Conservation (phyloP, 1,140 invertebrate species). For the Adoxophyes honmai region DNA sequence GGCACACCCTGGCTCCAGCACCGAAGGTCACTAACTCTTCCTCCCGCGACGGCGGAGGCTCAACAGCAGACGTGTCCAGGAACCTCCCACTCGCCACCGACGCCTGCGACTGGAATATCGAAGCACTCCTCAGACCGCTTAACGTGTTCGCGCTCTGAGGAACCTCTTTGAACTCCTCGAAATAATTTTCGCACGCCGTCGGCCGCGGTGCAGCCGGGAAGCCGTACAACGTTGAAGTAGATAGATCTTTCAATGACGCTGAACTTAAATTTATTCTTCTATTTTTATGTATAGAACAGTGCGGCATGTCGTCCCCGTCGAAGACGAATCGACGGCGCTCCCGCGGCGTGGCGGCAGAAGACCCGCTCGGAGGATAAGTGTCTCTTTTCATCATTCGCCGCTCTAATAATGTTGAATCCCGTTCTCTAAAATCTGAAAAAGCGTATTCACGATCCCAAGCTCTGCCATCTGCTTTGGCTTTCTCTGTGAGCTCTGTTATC, state of each 20-base stretch:
- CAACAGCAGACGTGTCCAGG: slow-evolving; percentile 57
- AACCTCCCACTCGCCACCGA: slow-evolving; percentile 66
- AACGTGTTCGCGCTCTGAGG: slow-evolving; percentile 70
- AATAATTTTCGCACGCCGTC: slow-evolving; percentile 67
- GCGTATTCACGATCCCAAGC: slow-evolving; percentile 70
- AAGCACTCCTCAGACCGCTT: slow-evolving; percentile 65
- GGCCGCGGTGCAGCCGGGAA: slow-evolving; percentile 76
- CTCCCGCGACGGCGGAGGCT: slow-evolving; percentile 61
- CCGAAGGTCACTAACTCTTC: slow-evolving; percentile 69
- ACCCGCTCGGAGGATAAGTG: slow-evolving; percentile 68
- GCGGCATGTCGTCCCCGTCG: slow-evolving; percentile 73
- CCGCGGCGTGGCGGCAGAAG: slow-evolving; percentile 68
- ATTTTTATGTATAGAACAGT: slow-evolving; percentile 69
- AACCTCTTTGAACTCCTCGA: slow-evolving; percentile 70
- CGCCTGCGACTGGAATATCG: slow-evolving; percentile 68
- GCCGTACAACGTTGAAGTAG: slow-evolving; percentile 75
- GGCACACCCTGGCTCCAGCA: slow-evolving; percentile 34
- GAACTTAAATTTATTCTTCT: slow-evolving; percentile 72
- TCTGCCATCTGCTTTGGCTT: slow-evolving; percentile 64
- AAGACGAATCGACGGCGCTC: slow-evolving; percentile 76
- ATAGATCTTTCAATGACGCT: slow-evolving; percentile 78
- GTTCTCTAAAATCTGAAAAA: slow-evolving; percentile 61
- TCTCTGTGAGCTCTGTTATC: slow-evolving; percentile 71
- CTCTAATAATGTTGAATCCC: slow-evolving; percentile 61
- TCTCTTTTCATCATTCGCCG: slow-evolving; percentile 69